Evolutionary conservation across 37 sponge, comb jelly and placozoan genomes (phyloP).

Genomic region (Hormiphora californensis): DNA sequence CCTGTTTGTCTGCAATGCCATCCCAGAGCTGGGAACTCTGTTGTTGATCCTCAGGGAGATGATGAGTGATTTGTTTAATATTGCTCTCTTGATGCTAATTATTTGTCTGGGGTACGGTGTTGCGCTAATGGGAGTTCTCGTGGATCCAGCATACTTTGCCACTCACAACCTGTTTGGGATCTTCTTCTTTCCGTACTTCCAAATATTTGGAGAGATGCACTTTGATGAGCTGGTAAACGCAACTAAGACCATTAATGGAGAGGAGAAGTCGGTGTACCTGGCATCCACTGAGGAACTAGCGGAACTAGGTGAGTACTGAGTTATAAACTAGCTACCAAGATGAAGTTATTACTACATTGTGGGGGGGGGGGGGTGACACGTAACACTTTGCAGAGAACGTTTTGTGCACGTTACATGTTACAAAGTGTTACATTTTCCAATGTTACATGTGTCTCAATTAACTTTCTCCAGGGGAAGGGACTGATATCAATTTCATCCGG

Average conservation of each 20-base stretch:
- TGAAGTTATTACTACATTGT: no score
- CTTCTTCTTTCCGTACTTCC: slow-evolving; percentile 15
- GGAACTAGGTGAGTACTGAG: no score
- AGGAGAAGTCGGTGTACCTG: background rate
- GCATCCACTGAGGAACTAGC: no score
- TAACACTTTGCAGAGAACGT: no score
- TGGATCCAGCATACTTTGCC: background rate
- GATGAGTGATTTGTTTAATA: background rate
- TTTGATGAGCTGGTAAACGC: background rate
- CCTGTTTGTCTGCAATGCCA: background rate
- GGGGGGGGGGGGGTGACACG: no score
- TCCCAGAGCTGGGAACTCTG: background rate
- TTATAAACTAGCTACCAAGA: no score
- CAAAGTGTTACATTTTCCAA: no score
- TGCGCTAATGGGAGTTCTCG: background rate
- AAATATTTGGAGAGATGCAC: background rate
- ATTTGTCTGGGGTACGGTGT: background rate
- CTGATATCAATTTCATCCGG: background rate
- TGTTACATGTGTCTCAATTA: no score
- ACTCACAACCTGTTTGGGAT: background rate
- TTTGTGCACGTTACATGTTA: no score
- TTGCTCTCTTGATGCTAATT: background rate
- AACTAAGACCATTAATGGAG: background rate
- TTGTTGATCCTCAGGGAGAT: background rate
- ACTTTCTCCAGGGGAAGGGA: background rate